Percentiles rank a stretch among this genome's conserved stretches.
Conservation (phyloP, 2,888 invertebrate genomes). For the Eustalomyia histrio region DNA sequence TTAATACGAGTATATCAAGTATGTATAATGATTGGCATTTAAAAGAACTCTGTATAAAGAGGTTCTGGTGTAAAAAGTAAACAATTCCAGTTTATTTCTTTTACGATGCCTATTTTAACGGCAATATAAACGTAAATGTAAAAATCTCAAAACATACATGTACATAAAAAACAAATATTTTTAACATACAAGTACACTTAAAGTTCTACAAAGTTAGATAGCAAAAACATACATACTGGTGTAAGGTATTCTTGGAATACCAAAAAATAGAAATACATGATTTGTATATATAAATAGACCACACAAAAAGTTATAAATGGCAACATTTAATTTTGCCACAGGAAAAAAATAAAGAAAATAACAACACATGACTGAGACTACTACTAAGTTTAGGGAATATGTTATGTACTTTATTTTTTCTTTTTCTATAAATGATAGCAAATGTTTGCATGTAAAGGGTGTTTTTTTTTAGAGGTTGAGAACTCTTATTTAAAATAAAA, state of each 20-base stretch:
- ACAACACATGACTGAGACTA: constrained; percentile 40
- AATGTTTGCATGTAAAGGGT: constrained; percentile 5
- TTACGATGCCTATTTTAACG: constrained; percentile 39
- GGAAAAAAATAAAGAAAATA: constrained; percentile 8
- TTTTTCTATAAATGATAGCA: constrained; percentile 19
- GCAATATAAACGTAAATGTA: background rate
- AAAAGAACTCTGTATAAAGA: background rate
- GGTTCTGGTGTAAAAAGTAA: background rate
- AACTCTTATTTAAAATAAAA: too few species aligned
- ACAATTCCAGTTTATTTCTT: constrained; percentile 32
- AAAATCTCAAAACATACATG: background rate
- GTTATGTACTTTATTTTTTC: background rate
- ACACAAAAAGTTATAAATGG: constrained; percentile 45
- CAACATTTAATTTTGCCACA: constrained; percentile 40
- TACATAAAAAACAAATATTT: background rate
- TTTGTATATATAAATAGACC: constrained; percentile 25
- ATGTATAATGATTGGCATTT: too few species aligned
- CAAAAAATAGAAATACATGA: constrained; percentile 15
- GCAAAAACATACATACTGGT: too few species aligned
- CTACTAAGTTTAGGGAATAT: constrained; percentile 23
- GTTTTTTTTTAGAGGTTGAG: too few species aligned
- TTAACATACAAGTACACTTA: background rate
- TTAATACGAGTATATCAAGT: too few species aligned
- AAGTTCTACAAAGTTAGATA: constrained; percentile 18
- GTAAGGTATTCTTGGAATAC: background rate